phyloP scores from a whole-genome alignment of 2,113 vertebrate species.

The Nanorana parkeri region DNA sequence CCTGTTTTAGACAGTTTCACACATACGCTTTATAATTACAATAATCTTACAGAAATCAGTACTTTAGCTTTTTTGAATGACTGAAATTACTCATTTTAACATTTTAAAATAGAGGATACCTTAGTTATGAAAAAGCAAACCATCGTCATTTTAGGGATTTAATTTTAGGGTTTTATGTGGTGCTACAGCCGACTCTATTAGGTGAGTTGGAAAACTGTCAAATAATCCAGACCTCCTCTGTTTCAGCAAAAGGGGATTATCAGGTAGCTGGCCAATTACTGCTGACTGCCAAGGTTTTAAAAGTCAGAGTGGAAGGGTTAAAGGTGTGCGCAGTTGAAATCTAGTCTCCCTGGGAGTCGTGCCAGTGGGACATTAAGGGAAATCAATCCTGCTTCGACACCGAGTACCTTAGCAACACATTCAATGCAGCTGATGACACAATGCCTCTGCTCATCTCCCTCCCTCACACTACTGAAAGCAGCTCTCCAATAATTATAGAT shows the following conservation, averaged over 20 bases:
- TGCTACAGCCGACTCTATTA: slow-evolving; percentile 2
- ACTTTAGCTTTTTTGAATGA: neutral
- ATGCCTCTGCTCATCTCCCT: slow-evolving; percentile 45
- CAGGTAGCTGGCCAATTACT: slow-evolving; percentile 50
- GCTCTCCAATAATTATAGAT: slow-evolving; percentile 49
- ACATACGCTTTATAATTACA: neutral
- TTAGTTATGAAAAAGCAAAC: neutral
- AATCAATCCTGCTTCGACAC: slow-evolving; percentile 53
- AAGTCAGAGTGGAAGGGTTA: slow-evolving; percentile 53
- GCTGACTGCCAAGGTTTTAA: slow-evolving; percentile 44
- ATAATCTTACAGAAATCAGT: neutral
- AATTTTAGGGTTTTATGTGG: neutral
- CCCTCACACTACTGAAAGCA: slow-evolving; percentile 29
- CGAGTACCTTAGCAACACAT: slow-evolving; percentile 52
- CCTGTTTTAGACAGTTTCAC: too few species aligned
- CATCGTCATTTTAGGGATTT: slow-evolving; percentile 26
- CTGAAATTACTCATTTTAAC: neutral
- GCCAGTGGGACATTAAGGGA: slow-evolving; percentile 52
- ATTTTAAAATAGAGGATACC: neutral
- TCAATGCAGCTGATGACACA: slow-evolving; percentile 47
- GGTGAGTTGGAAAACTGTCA: slow-evolving; percentile 38
- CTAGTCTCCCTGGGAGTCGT: slow-evolving; percentile 51
- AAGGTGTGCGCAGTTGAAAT: slow-evolving; percentile 47
- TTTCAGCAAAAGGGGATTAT: slow-evolving; percentile 46
- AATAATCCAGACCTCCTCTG: slow-evolving; percentile 42